Conservation (phyloP, 2,888 invertebrate genomes). For the Cerastis leucographa region DNA sequence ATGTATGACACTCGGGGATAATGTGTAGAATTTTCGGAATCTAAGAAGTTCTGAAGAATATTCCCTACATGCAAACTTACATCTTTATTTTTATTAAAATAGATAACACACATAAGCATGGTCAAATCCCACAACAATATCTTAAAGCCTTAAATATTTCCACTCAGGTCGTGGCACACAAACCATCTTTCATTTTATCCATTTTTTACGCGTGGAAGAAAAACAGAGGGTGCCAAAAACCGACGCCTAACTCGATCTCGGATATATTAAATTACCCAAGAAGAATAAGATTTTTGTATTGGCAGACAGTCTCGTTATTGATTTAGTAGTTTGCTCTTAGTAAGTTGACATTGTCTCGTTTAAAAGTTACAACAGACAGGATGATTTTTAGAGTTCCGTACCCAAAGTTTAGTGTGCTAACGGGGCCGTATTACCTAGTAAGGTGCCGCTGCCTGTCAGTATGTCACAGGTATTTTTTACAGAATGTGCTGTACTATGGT, state of each 20-base stretch:
- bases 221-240: conserved; percentile 60
- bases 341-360: conserved; percentile 44
- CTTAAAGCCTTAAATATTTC: conserved; percentile 43
- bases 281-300: conserved; percentile 64
- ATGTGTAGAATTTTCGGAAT: no score
- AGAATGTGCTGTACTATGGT: not conserved
- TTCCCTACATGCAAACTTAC: no score
- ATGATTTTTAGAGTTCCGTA: not conserved
- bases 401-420: not conserved
- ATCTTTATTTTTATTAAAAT: no score
- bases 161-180: conserved; percentile 35
- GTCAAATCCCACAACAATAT: conserved; percentile 43
- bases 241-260: conserved; percentile 63
- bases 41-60: no score
- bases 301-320: conserved; percentile 61
- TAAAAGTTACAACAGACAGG: conserved; percentile 34
- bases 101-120: conserved; percentile 6
- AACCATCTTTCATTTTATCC: conserved; percentile 47
- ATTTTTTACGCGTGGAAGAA: conserved; percentile 52
- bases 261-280: conserved; percentile 66
- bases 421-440: not conserved
- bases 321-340: conserved; percentile 63
- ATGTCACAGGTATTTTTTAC: not conserved
- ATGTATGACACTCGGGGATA: no score
- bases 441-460: not conserved